Percentiles rank a stretch among this genome's conserved stretches.
These are phyloP conservation scores for Spheniscus humboldti DNA, from an alignment of 2,797 vertebrate species.

Conservation along the genomic window DNA sequence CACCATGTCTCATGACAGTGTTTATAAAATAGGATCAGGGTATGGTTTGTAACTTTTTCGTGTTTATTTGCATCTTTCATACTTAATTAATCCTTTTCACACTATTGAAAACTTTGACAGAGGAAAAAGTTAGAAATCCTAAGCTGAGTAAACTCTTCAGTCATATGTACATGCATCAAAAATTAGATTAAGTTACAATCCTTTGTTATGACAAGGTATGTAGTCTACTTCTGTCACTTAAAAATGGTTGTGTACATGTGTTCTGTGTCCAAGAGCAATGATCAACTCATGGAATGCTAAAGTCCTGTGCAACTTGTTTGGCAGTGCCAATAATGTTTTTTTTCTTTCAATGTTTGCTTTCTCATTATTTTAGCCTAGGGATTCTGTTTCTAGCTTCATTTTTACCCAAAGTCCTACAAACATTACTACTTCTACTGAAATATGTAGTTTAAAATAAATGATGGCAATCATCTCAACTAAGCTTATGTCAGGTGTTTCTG, in stretches of 20 bases:
- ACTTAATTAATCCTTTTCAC: background rate
- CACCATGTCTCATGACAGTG: accelerated
- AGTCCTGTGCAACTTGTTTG: background rate
- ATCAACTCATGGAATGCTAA: background rate
- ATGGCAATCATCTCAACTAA: background rate
- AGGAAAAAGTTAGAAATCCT: background rate
- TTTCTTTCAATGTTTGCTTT: background rate
- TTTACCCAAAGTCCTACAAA: background rate
- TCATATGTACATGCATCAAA: background rate
- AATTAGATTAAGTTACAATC: background rate
- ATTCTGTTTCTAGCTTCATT: background rate
- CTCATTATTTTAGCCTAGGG: background rate
- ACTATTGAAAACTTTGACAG: background rate
- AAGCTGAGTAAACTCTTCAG: background rate
- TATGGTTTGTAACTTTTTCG: background rate
- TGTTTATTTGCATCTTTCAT: background rate
- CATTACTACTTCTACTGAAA: background rate
- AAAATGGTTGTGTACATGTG: background rate
- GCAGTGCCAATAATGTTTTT: background rate
- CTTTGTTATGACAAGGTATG: background rate
- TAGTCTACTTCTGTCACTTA: background rate
- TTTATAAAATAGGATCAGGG: background rate
- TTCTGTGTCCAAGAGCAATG: background rate
- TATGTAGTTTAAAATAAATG: background rate
- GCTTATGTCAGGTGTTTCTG: background rate